Evolutionary conservation across 2,797 vertebrate genomes (phyloP).

Genomic region (Arremon brunneinucha): DNA sequence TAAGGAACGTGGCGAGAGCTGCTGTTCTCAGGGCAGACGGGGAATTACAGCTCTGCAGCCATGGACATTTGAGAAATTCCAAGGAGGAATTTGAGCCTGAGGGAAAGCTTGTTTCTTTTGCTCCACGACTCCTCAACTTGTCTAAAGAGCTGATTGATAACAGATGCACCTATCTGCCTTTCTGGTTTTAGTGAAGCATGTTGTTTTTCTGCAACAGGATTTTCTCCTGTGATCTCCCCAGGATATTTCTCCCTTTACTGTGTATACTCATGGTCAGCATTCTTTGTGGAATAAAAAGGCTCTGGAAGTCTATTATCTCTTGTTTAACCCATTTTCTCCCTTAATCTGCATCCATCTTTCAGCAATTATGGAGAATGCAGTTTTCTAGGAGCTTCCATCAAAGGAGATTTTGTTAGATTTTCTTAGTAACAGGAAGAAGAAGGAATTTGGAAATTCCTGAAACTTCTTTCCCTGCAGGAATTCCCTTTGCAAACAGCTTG

Average conservation of each 20-base stretch:
- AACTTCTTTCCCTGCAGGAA: neutral
- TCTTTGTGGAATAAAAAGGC: neutral
- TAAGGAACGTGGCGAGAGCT: neutral
- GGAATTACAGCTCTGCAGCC: neutral
- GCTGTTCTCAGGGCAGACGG: neutral
- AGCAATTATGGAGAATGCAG: neutral
- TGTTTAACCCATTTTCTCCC: neutral
- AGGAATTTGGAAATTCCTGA: neutral
- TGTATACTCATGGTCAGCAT: neutral
- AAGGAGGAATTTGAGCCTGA: slow-evolving; percentile 19
- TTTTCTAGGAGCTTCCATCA: neutral
- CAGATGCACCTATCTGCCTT: slow-evolving; percentile 48
- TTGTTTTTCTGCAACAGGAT: neutral
- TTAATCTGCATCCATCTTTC: neutral
- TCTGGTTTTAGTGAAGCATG: neutral
- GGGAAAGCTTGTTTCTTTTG: slow-evolving; percentile 22
- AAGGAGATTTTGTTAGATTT: neutral
- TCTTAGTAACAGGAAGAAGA: neutral
- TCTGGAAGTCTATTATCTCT: neutral
- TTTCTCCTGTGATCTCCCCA: slow-evolving; percentile 29
- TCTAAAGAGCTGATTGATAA: slow-evolving; percentile 49
- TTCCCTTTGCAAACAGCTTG: neutral
- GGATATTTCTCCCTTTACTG: neutral
- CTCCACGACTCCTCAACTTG: neutral
- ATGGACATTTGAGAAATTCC: slow-evolving; percentile 3